Base-by-base conservation (phyloP, 2,888 invertebrate species). In the Drosophila anomalipes region DNA sequence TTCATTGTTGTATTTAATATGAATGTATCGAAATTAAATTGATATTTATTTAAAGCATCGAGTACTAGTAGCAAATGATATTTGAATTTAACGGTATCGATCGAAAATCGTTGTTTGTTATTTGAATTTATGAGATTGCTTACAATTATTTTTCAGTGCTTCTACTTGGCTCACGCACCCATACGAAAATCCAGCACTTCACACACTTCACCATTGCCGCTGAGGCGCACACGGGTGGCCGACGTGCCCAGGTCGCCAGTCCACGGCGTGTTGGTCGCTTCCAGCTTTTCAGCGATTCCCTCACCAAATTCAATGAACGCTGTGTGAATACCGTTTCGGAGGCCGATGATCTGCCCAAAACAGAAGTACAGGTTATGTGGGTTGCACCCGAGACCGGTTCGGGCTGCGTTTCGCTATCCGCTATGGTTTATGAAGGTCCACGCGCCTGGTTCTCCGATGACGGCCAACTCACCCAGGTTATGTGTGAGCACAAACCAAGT, bases 391-490 rank as follows among this genome's bases (percentile, higher is more conserved):
- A 96, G 19, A 94, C 96, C 12, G 97, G 97, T 5, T 96, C 97
- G 0, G 98, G 98, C 75, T 99, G 98, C 92, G 96, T 98, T 44
- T 95, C 96, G 35, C 95, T 99, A 91, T 97, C 97, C 95, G 98
- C 97, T 0, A 97, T 97, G 95, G 96, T 99, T 41, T 95, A 96
- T 82, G 98, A 98, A 93, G 95, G 96, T 83, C 94, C 95, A 4
- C 95, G 95, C 57, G 95, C 95, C 16, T 99, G 98, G 98, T 98
- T 95, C 93, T 96, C 97, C 72, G 98, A 98, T 90, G 98, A 98
- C 91, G 97, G 97, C 0, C 95, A 95, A 78, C 94, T 99, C 59
- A 96, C 96, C 16, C 95, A 95, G 91, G 96, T 96, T 41, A 94
- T 98, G 61, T 99, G 99, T 91, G 97, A 97, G 90, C 96, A 95